Evolutionary conservation across 2,113 vertebrate genomes (phyloP).

Genomic region (Forbesichthys agassizii): DNA sequence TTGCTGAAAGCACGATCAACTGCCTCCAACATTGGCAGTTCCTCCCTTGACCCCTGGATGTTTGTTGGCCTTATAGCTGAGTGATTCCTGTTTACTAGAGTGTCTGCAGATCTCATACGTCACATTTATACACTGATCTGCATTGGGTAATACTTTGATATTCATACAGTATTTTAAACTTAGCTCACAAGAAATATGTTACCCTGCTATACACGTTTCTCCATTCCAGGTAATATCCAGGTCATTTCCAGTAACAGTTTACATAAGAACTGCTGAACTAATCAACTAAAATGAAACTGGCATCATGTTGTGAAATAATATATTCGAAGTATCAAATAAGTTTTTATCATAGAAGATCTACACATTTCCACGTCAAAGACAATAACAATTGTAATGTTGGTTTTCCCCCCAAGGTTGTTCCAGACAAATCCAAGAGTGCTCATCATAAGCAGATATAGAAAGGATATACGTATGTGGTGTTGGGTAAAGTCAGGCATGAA

Average conservation of each 20-base stretch:
- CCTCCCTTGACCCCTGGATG: constrained; percentile 13
- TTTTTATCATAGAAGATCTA: no score
- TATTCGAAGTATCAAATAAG: no score
- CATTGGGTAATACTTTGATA: no score
- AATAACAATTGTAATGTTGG: no score
- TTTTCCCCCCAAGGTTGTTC: no score
- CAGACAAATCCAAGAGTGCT: no score
- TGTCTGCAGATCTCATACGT: not conserved
- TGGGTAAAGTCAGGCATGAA: constrained; percentile 48
- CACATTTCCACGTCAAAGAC: not conserved
- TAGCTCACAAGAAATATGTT: not conserved
- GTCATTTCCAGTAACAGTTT: not conserved
- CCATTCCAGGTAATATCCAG: not conserved
- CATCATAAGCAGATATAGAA: no score
- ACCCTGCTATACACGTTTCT: constrained; percentile 12
- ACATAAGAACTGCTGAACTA: constrained; percentile 1
- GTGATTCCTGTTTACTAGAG: not conserved
- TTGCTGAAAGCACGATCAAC: constrained; percentile 12
- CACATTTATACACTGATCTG: not conserved
- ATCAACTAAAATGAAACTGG: not conserved
- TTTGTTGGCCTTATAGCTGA: not conserved
- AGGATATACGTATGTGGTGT: constrained; percentile 4
- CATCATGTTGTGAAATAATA: not conserved
- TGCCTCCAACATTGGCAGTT: constrained; percentile 17
- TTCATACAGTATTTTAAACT: no score